Conservation (phyloP, 2,797 vertebrate species). For the Eulemur rubriventer region DNA sequence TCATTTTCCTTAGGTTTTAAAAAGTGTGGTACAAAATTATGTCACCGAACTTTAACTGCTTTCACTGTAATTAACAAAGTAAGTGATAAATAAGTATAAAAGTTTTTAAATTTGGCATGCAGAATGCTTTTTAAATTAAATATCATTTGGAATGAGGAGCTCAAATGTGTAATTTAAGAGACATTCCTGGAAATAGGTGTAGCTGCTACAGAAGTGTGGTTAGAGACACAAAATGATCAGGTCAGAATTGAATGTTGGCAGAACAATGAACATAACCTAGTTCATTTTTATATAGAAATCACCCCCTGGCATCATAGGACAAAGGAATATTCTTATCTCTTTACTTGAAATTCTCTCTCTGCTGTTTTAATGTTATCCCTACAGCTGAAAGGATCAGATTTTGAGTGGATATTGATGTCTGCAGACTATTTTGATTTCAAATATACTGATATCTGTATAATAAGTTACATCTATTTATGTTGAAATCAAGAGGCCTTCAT, state of each 20-base stretch:
- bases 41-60: not conserved
- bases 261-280: not conserved
- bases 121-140: constrained; percentile 46
- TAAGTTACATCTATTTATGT: constrained; percentile 50
- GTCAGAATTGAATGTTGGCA: not conserved
- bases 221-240: not conserved
- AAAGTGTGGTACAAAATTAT: constrained; percentile 27
- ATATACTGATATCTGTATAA: not conserved
- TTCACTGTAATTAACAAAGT: constrained; percentile 12
- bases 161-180: not conserved
- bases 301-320: not conserved
- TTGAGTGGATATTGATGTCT: not conserved
- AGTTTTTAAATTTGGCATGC: constrained; percentile 19
- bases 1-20: constrained; percentile 43
- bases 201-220: not conserved
- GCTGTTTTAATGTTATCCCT: not conserved
- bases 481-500: constrained; percentile 33
- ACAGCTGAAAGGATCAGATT: not conserved
- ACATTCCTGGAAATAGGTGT: not conserved
- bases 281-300: not conserved
- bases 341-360: not conserved
- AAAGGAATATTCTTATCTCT: not conserved
- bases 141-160: not conserved
- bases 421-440: not conserved
- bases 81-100: not conserved